Evolutionary conservation across 2,113 vertebrate genomes (phyloP), one percentile per base, ranked within the genome.

Genomic region (Trichomycterus rosablanca): DNA sequence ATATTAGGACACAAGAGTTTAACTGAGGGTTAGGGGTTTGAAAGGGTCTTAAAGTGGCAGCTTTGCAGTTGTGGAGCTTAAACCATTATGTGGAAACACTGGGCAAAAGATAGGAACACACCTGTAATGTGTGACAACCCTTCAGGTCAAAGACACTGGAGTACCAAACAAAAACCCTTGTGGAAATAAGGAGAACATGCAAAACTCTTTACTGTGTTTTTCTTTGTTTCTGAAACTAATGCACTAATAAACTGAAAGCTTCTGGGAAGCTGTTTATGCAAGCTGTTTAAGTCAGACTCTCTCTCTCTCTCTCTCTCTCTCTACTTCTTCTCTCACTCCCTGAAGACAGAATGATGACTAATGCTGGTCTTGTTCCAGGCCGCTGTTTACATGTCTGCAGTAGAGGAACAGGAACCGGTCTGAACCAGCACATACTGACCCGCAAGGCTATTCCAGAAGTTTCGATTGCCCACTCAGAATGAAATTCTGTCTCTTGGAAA

Each of bases 401-500:
- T 48, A 70, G 50, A 53, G 54, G 74, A 70, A 63, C 61, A 66
- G 67, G 65, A 88, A 84, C 86, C 75, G 69, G 86, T 86, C 78
- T 87, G 74, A 83, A 84, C 85, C 87, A 79, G 84, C 15, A 5
- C 35, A 49, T 68, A 68, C 82, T 57, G 77, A 81, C 75, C 78
- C 43, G 62, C 42, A 2, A 67, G 58, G 54, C 70, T 72, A 53
- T 71, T 71, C 73, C 73, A 73, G 59, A 66, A 66, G 59, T 55
- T 19, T 49, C 59, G 24, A n/a, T 37, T 8, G 59, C 66, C 76
- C 62, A 78, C 71, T 77, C 72, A 73, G 45, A 56, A 4, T 12
- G 7, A 40, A 40, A 80, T 76, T 78, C 74, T 67, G 76, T 80
- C 77, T 76, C 70, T 61, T 55, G 66, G 66, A 80, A 76, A 49